Base-by-base conservation (phyloP, 2,113 vertebrate species). In the Elaphurus davidianus region DNA sequence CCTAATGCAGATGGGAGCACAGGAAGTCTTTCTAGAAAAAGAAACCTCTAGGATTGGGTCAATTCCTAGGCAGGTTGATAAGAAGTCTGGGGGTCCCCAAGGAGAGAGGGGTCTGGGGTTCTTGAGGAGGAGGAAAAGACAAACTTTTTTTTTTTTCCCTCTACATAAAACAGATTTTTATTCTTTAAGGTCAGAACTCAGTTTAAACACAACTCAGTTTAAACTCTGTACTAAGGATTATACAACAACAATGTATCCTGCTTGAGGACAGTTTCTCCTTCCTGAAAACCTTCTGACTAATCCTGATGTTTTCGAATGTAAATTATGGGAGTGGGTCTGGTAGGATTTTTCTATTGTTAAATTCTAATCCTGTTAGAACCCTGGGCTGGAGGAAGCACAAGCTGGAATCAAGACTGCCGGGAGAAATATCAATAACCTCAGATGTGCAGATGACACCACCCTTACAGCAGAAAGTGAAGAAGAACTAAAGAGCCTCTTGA, bases 81-180 rank as follows among this genome's bases (percentile, higher is more conserved):
- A 36, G 17, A 67, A 71, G n/a, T 21, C n/a, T 36, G 17, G 17
- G 17, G 64, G 64, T 71, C n/a, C n/a, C 64, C 64, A 71, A 71
- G 64, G n/a, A 36, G 64, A 71, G n/a, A 36, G 64, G 17, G 17
- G 64, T 36, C 17, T 36, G 64, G 33, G 8, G 64, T 67, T 67
- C 64, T 67, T 0, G 0, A 67, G 33, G 33, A 67, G 64, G 17
- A 21, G 64, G 33, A 67, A 36, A 36, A 7, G 17, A 67, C 1
- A 4, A n/a, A 21, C 4, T 33, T 33, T 27, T 27, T 57, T 27
- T 3, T 57, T 57, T 27, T 3, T 7, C 60, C 60, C 30, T 0
- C 30, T 7, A 62, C 30, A 64, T 64, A 17, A 67, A 67, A 36
- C 4, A 8, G 8, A 19, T n/a, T 67, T 67, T 67, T 67, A n/a